A percentile compares a stretch with the other conserved stretches of the same genome.
phyloP scores from a whole-genome alignment of 2,113 vertebrate genomes.

The Oncorhynchus mykiss region DNA sequence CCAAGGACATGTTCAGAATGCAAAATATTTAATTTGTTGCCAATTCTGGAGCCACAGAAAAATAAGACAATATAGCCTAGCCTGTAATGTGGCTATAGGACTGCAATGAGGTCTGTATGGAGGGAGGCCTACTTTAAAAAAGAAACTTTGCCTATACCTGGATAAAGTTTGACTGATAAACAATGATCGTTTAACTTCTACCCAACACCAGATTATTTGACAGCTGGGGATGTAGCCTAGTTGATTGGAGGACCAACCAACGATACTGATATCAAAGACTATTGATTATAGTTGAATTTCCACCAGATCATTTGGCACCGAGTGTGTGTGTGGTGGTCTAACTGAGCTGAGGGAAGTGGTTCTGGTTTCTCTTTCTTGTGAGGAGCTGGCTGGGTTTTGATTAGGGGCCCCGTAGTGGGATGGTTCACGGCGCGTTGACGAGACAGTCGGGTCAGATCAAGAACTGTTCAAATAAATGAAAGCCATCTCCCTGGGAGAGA shows the following conservation, averaged over 20 bases:
- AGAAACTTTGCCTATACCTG: not conserved
- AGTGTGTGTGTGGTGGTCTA: conserved; percentile 11
- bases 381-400: conserved; percentile 13
- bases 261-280: not conserved
- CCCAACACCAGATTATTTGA: no score
- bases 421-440: not conserved
- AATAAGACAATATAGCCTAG: no score
- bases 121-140: no score
- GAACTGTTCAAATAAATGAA: not conserved
- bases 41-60: no score
- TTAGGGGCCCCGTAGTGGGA: not conserved
- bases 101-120: no score
- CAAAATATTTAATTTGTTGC: not conserved
- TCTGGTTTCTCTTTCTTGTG: not conserved
- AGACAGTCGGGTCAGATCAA: not conserved
- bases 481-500: not conserved
- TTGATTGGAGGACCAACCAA: conserved; percentile 1
- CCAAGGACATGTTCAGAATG: not conserved
- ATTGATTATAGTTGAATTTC: not conserved
- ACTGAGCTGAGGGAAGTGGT: conserved; percentile 18
- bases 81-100: no score
- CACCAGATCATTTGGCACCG: conserved; percentile 9
- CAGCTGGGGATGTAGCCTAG: not conserved
- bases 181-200: not conserved
- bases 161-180: not conserved